Evolutionary conservation across 2,113 vertebrate genomes (phyloP).

Genomic region (Cynopterus brachyotis): DNA sequence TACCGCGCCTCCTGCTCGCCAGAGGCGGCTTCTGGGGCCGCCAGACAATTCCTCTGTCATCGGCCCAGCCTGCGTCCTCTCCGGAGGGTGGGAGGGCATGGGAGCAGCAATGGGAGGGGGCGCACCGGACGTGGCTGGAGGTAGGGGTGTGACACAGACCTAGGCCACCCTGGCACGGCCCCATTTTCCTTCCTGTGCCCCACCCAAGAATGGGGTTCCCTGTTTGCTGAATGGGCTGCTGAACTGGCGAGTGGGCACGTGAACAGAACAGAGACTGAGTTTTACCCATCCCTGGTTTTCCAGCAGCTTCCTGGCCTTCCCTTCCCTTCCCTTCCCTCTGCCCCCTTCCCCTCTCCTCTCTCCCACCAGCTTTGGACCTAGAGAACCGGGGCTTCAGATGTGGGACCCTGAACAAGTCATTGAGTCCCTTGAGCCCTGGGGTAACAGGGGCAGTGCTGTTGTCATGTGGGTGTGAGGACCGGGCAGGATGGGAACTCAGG

Average conservation of each 20-base stretch:
- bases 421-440: not conserved
- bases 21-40: constrained; percentile 48
- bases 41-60: constrained; percentile 58
- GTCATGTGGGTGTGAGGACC: not conserved
- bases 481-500: not conserved
- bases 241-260: not conserved
- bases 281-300: not conserved
- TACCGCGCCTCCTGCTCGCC: constrained; percentile 68
- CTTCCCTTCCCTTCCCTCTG: not conserved
- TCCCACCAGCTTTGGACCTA: not conserved
- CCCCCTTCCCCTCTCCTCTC: too few relatives aligned
- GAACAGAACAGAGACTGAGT: not conserved
- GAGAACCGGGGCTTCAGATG: not conserved
- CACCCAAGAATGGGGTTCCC: not conserved
- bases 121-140: not conserved
- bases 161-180: not conserved
- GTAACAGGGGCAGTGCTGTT: not conserved
- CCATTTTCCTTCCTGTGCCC: not conserved
- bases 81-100: not conserved
- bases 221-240: not conserved
- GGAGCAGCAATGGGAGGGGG: fast-evolving
- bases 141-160: not conserved
- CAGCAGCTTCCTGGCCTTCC: not conserved
- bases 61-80: constrained; percentile 5
- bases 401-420: not conserved